Percentiles rank a stretch among this genome's conserved stretches.
phyloP scores from a whole-genome alignment of 2,113 vertebrate genomes.

The Cebus imitator region DNA sequence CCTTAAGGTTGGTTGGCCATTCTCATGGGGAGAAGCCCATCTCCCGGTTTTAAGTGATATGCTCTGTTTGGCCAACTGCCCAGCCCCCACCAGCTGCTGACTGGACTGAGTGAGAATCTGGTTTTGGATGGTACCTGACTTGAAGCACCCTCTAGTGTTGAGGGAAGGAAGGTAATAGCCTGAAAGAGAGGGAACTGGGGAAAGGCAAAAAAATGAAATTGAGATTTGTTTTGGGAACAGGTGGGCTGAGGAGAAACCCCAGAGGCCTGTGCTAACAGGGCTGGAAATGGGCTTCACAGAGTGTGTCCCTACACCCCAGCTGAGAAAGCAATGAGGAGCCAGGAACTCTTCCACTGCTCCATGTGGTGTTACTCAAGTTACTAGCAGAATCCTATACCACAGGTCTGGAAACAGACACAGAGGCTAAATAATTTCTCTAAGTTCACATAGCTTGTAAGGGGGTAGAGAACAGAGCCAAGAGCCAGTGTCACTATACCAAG shows the following conservation, averaged over 20 bases:
- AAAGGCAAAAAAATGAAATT: neutral
- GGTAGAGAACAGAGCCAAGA: neutral
- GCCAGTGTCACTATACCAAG: neutral
- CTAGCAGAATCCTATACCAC: neutral
- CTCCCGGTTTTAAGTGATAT: neutral
- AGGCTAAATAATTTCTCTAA: neutral
- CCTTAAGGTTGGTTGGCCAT: too few relatives aligned
- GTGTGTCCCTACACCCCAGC: rapidly evolving
- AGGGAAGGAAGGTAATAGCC: neutral
- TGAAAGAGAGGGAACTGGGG: neutral
- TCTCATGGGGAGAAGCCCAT: neutral
- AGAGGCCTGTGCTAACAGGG: neutral
- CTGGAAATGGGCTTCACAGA: neutral
- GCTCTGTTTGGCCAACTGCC: neutral
- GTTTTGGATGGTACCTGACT: neutral
- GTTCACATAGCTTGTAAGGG: neutral
- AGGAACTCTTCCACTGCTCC: neutral
- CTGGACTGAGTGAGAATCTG: neutral
- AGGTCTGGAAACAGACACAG: neutral
- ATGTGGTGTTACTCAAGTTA: neutral
- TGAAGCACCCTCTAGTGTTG: neutral
- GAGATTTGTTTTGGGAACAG: neutral
- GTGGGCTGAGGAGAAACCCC: neutral
- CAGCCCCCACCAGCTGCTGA: neutral
- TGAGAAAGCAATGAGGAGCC: neutral